These are phyloP conservation scores for Drosophila eugracilis DNA, from an alignment of 1,140 invertebrate species.

Conservation along the genomic window DNA sequence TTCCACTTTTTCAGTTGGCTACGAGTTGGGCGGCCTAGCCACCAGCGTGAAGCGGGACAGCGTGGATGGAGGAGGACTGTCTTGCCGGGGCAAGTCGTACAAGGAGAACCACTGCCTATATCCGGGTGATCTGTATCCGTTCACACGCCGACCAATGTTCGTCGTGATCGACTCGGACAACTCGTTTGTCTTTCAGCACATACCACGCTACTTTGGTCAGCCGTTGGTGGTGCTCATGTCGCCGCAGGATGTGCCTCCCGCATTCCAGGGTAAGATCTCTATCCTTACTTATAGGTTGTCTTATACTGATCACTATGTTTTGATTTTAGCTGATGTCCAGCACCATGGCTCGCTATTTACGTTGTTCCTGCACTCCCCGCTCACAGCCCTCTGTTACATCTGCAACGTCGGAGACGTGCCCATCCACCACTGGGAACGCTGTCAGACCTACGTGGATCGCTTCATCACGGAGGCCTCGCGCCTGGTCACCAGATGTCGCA, in stretches of 20 bases:
- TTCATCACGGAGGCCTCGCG: constrained; percentile 95
- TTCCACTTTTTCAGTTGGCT: constrained; percentile 89
- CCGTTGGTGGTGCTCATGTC: constrained; percentile 98
- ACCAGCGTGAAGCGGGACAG: constrained; percentile 92
- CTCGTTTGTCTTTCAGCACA: constrained; percentile 96
- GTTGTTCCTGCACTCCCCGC: constrained; percentile 96
- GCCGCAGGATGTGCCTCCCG: constrained; percentile 94
- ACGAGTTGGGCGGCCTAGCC: constrained; percentile 95
- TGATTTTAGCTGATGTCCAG: constrained; percentile 89
- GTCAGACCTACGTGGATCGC: constrained; percentile 93
- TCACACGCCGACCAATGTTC: constrained; percentile 96
- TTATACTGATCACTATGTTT: neutral
- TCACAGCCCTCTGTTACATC: constrained; percentile 96
- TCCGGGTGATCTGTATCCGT: constrained; percentile 96
- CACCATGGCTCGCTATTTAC: constrained; percentile 97
- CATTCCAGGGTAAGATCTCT: constrained; percentile 90
- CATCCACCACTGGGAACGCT: constrained; percentile 95
- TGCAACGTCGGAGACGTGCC: constrained; percentile 95
- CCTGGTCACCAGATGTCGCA: constrained; percentile 92
- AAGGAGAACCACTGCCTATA: constrained; percentile 96
- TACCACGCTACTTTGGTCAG: constrained; percentile 96
- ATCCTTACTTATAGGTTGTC: too few relatives aligned
- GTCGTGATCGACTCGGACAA: constrained; percentile 98
- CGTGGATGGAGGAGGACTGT: constrained; percentile 79
- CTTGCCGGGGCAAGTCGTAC: constrained; percentile 88